Base-by-base conservation (phyloP, 1,140 invertebrate species). In the Hyles vespertilio region DNA sequence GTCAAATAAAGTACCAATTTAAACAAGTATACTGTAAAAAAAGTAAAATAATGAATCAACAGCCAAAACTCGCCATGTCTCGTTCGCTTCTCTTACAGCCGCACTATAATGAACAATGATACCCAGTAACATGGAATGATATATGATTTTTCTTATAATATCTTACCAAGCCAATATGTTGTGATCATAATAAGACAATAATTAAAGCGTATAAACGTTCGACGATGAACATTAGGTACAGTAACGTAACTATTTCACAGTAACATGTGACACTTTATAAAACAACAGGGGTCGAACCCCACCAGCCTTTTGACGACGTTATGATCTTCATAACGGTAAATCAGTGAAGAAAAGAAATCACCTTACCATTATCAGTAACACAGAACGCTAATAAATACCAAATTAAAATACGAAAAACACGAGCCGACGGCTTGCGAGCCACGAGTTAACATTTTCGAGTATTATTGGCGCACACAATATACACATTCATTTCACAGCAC, bases 51-150 rank as follows among this genome's bases (percentile, higher is more conserved):
- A 67, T 56, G 50, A 53, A 58, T 63, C 64, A 62, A 66, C 61
- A 62, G 61, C 64, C 61, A 66, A 61, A 61, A 33, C 59, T 59
- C 61, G 59, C 65, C 44, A 61, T 11, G 49, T 59, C 53, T 34
- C 45, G 7, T 33, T 12, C 54, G 60, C 54, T 48, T 57, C 60
- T 55, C 63, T 48, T 61, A 60, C 49, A 59, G 49, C 43, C 45
- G 59, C 59, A 62, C n/a, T 52, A 52, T 8, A 59, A 50, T 55
- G 57, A 63, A 57, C 12, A 50, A 49, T 45, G 57, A 58, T 49
- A 59, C 50, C 62, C 48, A 61, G 34, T 65, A 58, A 74, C 45
- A 79, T 75, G 78, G 78, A 82, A 84, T 82, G 78, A 74, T 73
- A 66, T 72, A 78, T 64, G 56, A 72, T 70, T 71, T 72, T 66